These are phyloP conservation scores for Synanthedon formicaeformis DNA, from an alignment of 2,888 invertebrate genomes.

Conservation along the genomic window DNA sequence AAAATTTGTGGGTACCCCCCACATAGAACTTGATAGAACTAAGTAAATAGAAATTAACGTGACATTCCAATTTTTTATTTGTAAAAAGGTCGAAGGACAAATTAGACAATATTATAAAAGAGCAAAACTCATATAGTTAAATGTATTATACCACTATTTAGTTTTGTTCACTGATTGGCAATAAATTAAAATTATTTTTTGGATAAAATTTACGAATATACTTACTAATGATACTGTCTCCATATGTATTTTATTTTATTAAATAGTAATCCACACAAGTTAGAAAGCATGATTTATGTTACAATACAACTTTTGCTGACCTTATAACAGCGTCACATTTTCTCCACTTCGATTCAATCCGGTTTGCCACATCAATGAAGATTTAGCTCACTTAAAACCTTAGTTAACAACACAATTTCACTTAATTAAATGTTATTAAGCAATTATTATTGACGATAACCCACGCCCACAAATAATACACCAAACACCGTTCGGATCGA, in stretches of 20 bases:
- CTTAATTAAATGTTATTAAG: constrained; percentile 16
- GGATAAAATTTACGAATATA: no score
- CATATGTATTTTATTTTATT: not conserved
- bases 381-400: constrained; percentile 40
- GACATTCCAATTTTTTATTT: no score
- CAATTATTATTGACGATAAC: constrained; percentile 24
- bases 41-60: no score
- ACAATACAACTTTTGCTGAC: constrained; percentile 30
- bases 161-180: no score
- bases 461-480: constrained; percentile 45
- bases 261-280: constrained; percentile 1
- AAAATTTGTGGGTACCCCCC: no score
- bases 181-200: no score
- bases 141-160: no score
- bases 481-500: constrained; percentile 46
- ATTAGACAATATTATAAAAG: no score
- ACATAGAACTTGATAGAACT: no score
- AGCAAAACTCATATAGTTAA: no score
- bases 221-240: no score
- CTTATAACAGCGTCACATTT: constrained; percentile 61
- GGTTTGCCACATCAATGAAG: constrained; percentile 64
- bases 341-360: constrained; percentile 53
- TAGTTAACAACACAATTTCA: constrained; percentile 27
- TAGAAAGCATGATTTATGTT: constrained; percentile 2
- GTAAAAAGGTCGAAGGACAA: no score